Evolutionary conservation across 2,888 invertebrate species (phyloP), one percentile per base, ranked within the genome.

Genomic region (Orgyia antiqua): DNA sequence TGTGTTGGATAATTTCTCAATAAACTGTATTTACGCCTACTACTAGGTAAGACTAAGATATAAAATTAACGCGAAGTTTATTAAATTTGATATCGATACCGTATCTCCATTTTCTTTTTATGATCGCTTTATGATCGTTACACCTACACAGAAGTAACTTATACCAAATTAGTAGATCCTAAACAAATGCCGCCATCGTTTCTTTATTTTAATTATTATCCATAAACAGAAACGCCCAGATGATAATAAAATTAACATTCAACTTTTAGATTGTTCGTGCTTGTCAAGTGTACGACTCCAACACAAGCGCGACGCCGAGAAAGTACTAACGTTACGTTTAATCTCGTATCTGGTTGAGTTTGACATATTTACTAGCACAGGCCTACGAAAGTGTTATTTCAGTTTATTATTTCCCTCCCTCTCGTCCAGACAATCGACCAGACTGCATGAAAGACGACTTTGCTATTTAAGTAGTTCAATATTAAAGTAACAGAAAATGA

Each of bases 141-240:
- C 43, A 39, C 51, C 46, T 42, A 61, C 54, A 40, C 32, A 49
- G 34, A 33, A 40, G 41, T 45, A 51, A 51, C 43, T 50, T 43
- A 51, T 42, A 45, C 45, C 37, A 42, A 50, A 51, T 55, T 47
- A 34, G 49, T 52, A 45, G 44, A 19, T 38, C 32, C 15, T 38
- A 42, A 44, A 58, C 35, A 52, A 44, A 34, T 26, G 35, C 46
- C 41, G 39, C 42, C 45, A 40, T 30, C 27, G 24, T 41, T 33
- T n/a, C 12, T 12, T 12, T 33, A 26, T 45, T 47, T 45, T 53
- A 47, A 58, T 60, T 52, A 56, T 54, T 58, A 48, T 51, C 42
- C 49, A 46, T 41, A 46, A 32, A 51, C 31, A 46, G 43, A 52
- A 51, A 52, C 39, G 34, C 39, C 33, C 46, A 37, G 21, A 30